A percentile compares a stretch with the other conserved stretches of the same genome.
Evolutionary conservation across 2,797 vertebrate species (phyloP).

Genomic region (Chiroxiphia lanceolata): DNA sequence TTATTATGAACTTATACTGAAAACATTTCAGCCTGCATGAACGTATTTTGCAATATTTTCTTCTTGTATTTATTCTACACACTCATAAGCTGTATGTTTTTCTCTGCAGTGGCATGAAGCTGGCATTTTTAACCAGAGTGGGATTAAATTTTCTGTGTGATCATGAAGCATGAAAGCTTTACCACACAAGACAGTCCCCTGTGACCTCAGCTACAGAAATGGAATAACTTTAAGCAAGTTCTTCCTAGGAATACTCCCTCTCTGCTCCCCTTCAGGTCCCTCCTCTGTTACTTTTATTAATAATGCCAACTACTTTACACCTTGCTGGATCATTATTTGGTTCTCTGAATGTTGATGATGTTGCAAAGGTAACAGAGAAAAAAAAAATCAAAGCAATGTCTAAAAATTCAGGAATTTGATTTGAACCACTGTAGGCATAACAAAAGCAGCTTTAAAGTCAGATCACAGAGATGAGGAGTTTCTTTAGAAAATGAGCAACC

Average conservation of each 20-base stretch:
- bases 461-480: neutral
- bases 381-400: neutral
- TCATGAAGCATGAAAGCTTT: slow-evolving; percentile 70
- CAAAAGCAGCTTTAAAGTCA: neutral
- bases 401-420: neutral
- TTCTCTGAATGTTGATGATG: neutral
- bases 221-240: slow-evolving; percentile 49
- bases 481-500: neutral
- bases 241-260: slow-evolving; percentile 33
- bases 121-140: slow-evolving; percentile 70
- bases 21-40: neutral
- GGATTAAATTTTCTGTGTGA: slow-evolving; percentile 74
- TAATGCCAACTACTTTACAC: neutral
- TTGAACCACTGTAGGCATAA: neutral
- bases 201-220: slow-evolving; percentile 62
- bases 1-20: slow-evolving; percentile 34
- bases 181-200: slow-evolving; percentile 55
- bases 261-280: neutral
- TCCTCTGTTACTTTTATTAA: slow-evolving; percentile 14
- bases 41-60: slow-evolving; percentile 36
- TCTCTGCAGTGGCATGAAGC: slow-evolving; percentile 41
- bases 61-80: slow-evolving; percentile 29
- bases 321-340: slow-evolving; percentile 11
- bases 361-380: neutral
- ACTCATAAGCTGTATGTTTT: slow-evolving; percentile 47